Evolutionary conservation across 2,113 vertebrate genomes (phyloP).

Genomic region (Muntiacus reevesi): DNA sequence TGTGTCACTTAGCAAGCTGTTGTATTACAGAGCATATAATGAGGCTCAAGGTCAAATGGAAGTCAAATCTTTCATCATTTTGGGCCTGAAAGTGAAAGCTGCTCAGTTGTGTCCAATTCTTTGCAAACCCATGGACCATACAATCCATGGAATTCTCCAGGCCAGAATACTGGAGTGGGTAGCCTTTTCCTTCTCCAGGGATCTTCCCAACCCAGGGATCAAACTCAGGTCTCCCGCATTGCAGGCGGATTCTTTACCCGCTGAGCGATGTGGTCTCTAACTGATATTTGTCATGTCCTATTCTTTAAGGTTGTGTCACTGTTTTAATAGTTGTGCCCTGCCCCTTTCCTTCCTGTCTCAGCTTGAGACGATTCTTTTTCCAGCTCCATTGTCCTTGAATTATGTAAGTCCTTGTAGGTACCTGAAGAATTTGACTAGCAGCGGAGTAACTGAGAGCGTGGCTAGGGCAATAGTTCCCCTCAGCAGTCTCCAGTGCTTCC

Average conservation of each 20-base stretch:
- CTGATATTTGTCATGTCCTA: background rate
- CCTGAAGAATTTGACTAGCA: background rate
- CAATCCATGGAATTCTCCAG: background rate
- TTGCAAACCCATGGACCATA: no score
- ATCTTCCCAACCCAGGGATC: background rate
- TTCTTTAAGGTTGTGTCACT: background rate
- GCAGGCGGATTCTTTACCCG: background rate
- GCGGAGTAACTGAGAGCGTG: rapidly evolving
- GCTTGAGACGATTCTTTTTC: background rate
- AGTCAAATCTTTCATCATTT: background rate
- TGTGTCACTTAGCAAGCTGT: background rate
- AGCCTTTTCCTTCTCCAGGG: background rate
- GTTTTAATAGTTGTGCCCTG: background rate
- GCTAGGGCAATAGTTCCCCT: background rate
- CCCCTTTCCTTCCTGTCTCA: background rate
- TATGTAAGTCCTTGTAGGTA: background rate
- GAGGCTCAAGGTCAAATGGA: background rate
- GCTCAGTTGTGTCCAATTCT: no score
- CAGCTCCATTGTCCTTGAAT: background rate
- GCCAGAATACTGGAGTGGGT: background rate
- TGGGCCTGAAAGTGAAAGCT: background rate
- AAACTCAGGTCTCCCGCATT: background rate
- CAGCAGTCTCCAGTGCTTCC: background rate
- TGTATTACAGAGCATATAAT: background rate
- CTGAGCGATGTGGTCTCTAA: background rate